These are phyloP conservation scores for Sinotaia quadrata DNA, from an alignment of 2,888 invertebrate species.

Conservation along the genomic window DNA sequence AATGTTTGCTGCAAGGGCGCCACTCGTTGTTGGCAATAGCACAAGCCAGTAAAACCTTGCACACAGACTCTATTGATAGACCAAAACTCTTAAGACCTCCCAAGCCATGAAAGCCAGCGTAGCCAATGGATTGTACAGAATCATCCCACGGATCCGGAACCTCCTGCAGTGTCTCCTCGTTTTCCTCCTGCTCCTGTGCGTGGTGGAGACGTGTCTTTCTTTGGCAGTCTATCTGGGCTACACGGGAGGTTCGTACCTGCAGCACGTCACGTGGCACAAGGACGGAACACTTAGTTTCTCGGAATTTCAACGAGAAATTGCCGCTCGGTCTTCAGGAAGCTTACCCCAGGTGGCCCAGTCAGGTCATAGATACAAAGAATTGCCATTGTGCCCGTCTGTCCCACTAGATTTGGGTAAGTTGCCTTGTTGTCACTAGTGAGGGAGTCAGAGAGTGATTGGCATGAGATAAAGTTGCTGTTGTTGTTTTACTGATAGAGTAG, in stretches of 20 bases:
- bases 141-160: no score
- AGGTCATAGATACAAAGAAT: background rate
- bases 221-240: conserved; percentile 23
- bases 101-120: no score
- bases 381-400: conserved; percentile 13
- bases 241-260: conserved; percentile 20
- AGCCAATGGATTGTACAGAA: no score
- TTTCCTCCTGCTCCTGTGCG: conserved; percentile 22
- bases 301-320: conserved; percentile 13
- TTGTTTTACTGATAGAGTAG: no score
- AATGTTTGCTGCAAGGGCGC: no score
- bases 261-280: conserved; percentile 7
- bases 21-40: background rate
- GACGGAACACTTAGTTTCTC: conserved; percentile 14
- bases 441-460: no score
- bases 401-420: conserved; percentile 18
- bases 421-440: background rate
- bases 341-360: background rate
- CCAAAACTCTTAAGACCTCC: no score
- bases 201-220: conserved; percentile 17
- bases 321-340: background rate
- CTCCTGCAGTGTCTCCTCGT: background rate
- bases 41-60: background rate
- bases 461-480: no score
- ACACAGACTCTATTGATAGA: background rate